phyloP scores from a whole-genome alignment of 2,113 vertebrate genomes.

The Martes martes region DNA sequence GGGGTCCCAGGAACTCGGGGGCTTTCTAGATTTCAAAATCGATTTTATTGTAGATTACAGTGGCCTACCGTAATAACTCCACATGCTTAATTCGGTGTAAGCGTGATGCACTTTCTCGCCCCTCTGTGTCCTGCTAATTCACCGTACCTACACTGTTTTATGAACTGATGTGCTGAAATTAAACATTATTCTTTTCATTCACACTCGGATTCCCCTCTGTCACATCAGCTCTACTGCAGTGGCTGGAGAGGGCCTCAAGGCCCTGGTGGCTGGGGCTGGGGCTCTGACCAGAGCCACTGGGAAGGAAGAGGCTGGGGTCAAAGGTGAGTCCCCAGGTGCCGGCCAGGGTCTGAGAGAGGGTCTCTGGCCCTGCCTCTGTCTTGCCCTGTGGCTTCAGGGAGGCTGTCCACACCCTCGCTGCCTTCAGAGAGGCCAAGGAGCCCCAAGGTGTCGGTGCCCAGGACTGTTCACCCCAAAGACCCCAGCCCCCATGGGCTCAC shows the following conservation, averaged over 20 bases:
- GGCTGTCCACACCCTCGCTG: not conserved
- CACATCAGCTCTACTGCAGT: too few species aligned
- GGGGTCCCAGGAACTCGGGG: not conserved
- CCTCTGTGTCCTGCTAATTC: slow-evolving; percentile 61
- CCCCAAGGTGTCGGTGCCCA: not conserved
- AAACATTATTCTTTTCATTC: slow-evolving; percentile 82
- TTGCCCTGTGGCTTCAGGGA: not conserved
- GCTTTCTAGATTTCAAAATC: slow-evolving; percentile 36
- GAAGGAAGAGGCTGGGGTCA: not conserved
- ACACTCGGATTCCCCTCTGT: slow-evolving; percentile 83
- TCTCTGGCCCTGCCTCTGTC: not conserved
- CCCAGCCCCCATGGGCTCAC: not conserved
- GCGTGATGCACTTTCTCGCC: slow-evolving; percentile 36
- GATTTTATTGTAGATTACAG: slow-evolving; percentile 86
- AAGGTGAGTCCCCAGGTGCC: not conserved
- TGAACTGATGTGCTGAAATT: slow-evolving; percentile 44
- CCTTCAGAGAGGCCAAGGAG: not conserved
- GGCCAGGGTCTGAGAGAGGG: not conserved
- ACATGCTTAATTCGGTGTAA: slow-evolving; percentile 70
- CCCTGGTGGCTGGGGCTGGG: not conserved
- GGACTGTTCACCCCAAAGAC: not conserved
- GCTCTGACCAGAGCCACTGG: not conserved
- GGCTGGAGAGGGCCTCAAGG: not conserved
- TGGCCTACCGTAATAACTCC: slow-evolving; percentile 63
- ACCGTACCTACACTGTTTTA: slow-evolving; percentile 57